These are phyloP conservation scores for Paraplagusia blochii DNA, from an alignment of 2,113 vertebrate species.

Conservation along the genomic window DNA sequence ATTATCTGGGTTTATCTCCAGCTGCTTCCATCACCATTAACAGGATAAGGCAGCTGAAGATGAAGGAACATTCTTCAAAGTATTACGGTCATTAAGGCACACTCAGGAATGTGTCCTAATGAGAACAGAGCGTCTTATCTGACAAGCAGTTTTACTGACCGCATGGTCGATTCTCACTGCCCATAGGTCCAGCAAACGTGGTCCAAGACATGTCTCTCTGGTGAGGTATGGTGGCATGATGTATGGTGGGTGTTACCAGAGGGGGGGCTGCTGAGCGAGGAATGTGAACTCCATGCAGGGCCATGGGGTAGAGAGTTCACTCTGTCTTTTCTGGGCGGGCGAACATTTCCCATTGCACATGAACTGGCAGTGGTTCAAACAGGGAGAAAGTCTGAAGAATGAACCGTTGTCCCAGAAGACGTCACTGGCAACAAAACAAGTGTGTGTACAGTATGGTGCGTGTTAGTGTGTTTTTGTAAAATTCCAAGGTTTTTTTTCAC, in stretches of 20 bases:
- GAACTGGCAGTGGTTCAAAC: conserved; percentile 35
- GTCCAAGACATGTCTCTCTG: background rate
- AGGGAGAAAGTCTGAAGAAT: conserved; percentile 21
- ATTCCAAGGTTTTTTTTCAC: conserved; percentile 33
- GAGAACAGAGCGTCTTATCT: conserved; percentile 18
- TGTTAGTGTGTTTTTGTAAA: background rate
- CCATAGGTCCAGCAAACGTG: background rate
- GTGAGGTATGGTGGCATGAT: conserved; percentile 9
- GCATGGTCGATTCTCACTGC: conserved; percentile 4
- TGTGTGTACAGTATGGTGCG: background rate
- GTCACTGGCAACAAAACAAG: conserved; percentile 35
- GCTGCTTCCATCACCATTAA: too few relatives aligned
- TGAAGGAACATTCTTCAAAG: conserved; percentile 10
- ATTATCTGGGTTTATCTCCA: too few relatives aligned
- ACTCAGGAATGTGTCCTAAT: conserved; percentile 10
- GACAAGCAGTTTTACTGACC: conserved; percentile 20
- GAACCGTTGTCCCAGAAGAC: conserved; percentile 12
- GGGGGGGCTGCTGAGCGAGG: conserved; percentile 14
- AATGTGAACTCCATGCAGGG: conserved; percentile 33
- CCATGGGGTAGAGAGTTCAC: conserved; percentile 30
- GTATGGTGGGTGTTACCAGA: conserved; percentile 30
- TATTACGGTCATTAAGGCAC: background rate
- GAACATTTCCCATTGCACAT: conserved; percentile 68
- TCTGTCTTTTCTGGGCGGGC: conserved; percentile 52
- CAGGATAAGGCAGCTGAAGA: too few relatives aligned